Evolutionary conservation across 2,888 invertebrate genomes (phyloP), one percentile per base, ranked within the genome.

Genomic region (Linhomoeus sp.): DNA sequence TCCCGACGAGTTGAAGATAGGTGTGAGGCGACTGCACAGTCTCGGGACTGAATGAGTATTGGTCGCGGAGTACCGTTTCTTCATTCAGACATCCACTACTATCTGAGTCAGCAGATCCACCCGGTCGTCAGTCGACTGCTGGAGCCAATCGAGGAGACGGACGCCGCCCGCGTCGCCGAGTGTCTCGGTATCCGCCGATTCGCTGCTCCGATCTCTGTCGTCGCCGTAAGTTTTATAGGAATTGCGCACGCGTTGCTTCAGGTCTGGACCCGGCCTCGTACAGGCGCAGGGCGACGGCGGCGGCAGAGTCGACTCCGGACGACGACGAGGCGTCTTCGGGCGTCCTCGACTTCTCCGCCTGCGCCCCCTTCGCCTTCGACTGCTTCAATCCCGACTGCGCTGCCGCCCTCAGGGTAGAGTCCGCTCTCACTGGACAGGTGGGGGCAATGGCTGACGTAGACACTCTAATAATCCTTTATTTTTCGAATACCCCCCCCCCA

Each of bases 51-150:
- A 22, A 43, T 5, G 26, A 17, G 17, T 50, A 24, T 5, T 50
- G 25, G 9, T 22, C 23, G 20, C 17, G 9, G 9, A n/a, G n/a
- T n/a, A n/a, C n/a, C n/a, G n/a, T n/a, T n/a, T n/a, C n/a, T n/a
- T n/a, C n/a, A n/a, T 24, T 39, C 49, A 68, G 97, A 97, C 66
- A 74, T 75, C 1, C 76, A 78, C 54, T 97, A 97, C 68, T 99
- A 99, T 69, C 71, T 97, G 54, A 76, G 82, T 0, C 81, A 87
- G 62, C 97, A 99, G 71, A 76, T 99, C 40, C 88, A 90, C 66
- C 97, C 97, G 0, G 90, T 99, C 0, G 80, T 94, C 51, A 78
- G 84, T 26, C 76, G 97, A 54, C 78, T 99, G 62, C 86, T 87
- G 63, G 88, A 88, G 53, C 92, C 92, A 1, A 81, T 99, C 41